phyloP scores from a whole-genome alignment of 2,888 invertebrate genomes.

The Drosophila seclusa region DNA sequence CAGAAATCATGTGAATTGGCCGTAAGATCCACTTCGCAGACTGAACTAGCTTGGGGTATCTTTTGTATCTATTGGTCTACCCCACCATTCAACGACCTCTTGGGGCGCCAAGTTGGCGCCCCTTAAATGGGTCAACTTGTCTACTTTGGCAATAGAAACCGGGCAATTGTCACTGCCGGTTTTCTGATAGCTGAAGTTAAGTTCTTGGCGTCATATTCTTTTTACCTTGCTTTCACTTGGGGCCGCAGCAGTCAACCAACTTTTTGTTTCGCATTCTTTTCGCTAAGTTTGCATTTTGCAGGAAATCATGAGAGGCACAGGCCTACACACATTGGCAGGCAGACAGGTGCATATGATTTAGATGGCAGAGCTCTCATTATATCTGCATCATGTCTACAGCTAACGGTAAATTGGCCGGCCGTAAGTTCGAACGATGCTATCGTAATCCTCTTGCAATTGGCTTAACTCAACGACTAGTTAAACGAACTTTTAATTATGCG shows the following conservation, averaged over 20 bases:
- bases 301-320: conserved; percentile 21
- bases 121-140: conserved; percentile 74
- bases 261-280: conserved; percentile 18
- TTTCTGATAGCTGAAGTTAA: conserved; percentile 18
- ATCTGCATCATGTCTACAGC: conserved; percentile 34
- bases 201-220: conserved; percentile 13
- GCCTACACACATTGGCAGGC: conserved; percentile 1
- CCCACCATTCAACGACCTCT: neutral
- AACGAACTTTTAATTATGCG: conserved; percentile 65
- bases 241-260: conserved; percentile 24
- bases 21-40: conserved; percentile 23
- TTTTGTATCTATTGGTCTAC: conserved; percentile 17
- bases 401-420: neutral
- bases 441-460: conserved; percentile 43
- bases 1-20: conserved; percentile 48
- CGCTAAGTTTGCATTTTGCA: conserved; percentile 62
- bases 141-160: conserved; percentile 62
- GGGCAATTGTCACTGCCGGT: conserved; percentile 69
- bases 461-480: conserved; percentile 26
- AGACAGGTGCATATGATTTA: conserved; percentile 41
- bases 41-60: conserved; percentile 18
- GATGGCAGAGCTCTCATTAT: conserved; percentile 31
- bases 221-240: conserved; percentile 24
- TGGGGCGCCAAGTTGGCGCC: conserved; percentile 41
- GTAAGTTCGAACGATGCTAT: conserved; percentile 5